Base-by-base conservation (phyloP, 2,888 invertebrate genomes). In the Meteorus cinctellus region DNA sequence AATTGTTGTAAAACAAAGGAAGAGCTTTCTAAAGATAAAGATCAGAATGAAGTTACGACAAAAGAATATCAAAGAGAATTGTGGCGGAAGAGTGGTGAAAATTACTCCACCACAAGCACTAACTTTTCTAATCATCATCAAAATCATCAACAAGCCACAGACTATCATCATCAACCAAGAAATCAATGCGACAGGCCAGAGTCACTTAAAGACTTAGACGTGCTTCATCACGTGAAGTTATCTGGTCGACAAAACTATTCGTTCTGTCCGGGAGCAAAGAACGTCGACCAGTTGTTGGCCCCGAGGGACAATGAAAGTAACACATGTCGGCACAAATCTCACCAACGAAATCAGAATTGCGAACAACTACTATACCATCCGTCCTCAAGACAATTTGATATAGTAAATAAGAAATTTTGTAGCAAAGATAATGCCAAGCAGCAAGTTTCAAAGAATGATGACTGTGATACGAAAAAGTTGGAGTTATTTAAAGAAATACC, bases 201-300 rank as follows among this genome's bases (percentile, higher is more conserved):
- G 41, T 60, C 62, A 65, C 77, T 74, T 66, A 41, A 62, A 59
- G 73, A 74, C 55, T 66, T 77, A 62, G 69, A 67, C 66, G 77
- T 77, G 62, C 68, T 69, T 14, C 19, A 59, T 68, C 62, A 29
- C 60, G 63, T 60, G 60, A 71, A 74, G 65, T 63, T 48, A 19
- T 48, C 73, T 14, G 31, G 73, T 34, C 74, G 75, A 19, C 74
- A 77, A 67, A 77, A 77, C 55, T 75, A 77, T 72, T 77, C 80
- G 31, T 77, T 78, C 60, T 79, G 77, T 79, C 79, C 79, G 55
- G 73, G 72, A 69, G 41, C 75, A 62, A 80, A 76, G 76, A 72
- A 72, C 66, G 70, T 74, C 69, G 55, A 75, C 34, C 68, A 77
- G 72, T 78, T 77, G 76, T 76, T 78, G 78, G 60, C 78, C 65